Evolutionary conservation across 2,888 invertebrate species (phyloP), one percentile per base, ranked within the genome.

Genomic region (Leucophenga montana): DNA sequence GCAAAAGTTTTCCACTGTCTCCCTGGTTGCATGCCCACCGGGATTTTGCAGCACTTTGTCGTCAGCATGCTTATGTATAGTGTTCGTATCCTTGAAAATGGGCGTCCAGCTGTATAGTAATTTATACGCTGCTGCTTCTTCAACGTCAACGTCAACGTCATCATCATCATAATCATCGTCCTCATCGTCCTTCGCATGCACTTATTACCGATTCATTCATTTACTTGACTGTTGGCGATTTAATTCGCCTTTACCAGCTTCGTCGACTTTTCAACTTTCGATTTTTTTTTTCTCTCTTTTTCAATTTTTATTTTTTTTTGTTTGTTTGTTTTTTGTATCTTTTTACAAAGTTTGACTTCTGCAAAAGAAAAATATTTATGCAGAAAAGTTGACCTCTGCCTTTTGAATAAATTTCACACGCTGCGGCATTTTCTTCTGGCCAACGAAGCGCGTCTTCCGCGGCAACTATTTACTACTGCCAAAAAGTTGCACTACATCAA

Each of bases 161-260:
- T 16, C 56, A 33, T n/a, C 61, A n/a, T 16, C 33, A 3, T 31
- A n/a, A 16, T 22, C 13, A 56, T 56, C n/a, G 18, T 16, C 56
- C 14, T n/a, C 61, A n/a, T 16, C 33, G 6, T 31, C 82, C 77
- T 83, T 53, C 56, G 13, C 74, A 77, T 80, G 80, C 84, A 82
- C 82, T 82, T 83, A 83, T 80, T 83, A 82, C 65, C 62, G 69
- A 70, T 66, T 50, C 66, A 68, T 77, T 73, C 78, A 80, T 80
- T 80, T 75, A 82, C 57, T 57, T 72, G 75, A 77, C 33, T 73
- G 74, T 76, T 74, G 73, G 67, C 79, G 79, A 82, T 78, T 84
- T 80, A 84, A 82, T 80, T 84, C 81, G 75, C 74, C 80, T 78
- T 79, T 82, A 66, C 66, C 74, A 56, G 56, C 61, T 69, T 72